A percentile compares a stretch with the other conserved stretches of the same genome.
phyloP scores from a whole-genome alignment of 2,888 invertebrate species.

The Latrodectus hesperus region DNA sequence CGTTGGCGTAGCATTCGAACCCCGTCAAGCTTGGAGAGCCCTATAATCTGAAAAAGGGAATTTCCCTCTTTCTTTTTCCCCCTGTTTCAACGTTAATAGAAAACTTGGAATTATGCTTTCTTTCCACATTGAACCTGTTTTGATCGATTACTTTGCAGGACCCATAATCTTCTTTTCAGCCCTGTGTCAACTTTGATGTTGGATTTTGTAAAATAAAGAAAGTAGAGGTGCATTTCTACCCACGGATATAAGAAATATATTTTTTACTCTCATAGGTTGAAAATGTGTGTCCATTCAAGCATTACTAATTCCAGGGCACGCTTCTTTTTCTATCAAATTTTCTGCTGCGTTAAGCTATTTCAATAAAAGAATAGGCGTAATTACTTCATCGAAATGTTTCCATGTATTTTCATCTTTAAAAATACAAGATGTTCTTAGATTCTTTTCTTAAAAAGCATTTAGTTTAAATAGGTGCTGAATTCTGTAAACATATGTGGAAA shows the following conservation, averaged over 20 bases:
- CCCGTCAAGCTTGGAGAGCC: conserved; percentile 6
- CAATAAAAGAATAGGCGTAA: neutral
- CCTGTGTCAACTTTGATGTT: conserved; percentile 47
- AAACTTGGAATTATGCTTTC: conserved; percentile 59
- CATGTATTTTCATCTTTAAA: neutral
- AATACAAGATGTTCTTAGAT: neutral
- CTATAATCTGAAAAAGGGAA: conserved; percentile 33
- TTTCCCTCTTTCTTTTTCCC: neutral
- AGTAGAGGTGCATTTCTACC: neutral
- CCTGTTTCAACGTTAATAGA: conserved; percentile 36
- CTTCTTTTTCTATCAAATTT: neutral
- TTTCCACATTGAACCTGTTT: conserved; percentile 32
- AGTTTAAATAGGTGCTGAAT: too few relatives aligned
- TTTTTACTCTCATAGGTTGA: neutral
- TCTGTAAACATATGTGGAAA: too few relatives aligned
- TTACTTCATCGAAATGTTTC: neutral
- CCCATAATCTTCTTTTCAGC: conserved; percentile 58
- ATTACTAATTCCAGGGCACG: neutral
- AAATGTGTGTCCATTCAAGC: neutral
- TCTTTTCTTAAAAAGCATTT: too few relatives aligned
- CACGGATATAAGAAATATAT: neutral
- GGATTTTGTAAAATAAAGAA: conserved; percentile 13
- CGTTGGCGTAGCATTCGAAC: neutral
- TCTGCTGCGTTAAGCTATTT: neutral
- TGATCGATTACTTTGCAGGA: conserved; percentile 51